Percentiles rank a stretch among this genome's conserved stretches.
phyloP scores from a whole-genome alignment of 2,113 vertebrate genomes.

The Aleadryas rufinucha region DNA sequence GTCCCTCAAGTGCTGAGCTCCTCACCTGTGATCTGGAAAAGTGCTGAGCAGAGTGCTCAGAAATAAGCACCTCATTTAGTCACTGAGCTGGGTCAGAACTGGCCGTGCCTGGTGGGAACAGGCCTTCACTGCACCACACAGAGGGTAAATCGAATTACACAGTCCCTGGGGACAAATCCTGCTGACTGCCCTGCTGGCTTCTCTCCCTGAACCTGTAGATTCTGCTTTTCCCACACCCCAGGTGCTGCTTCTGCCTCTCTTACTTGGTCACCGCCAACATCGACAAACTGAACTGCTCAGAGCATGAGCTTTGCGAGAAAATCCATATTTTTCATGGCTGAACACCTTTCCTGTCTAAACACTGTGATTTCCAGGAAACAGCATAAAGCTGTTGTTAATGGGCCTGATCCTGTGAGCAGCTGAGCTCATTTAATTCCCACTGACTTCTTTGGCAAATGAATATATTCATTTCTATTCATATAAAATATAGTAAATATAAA shows the following conservation, averaged over 20 bases:
- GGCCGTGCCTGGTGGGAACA: neutral
- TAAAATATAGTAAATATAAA: neutral
- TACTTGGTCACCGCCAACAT: accelerated
- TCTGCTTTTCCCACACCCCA: neutral
- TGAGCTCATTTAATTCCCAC: neutral
- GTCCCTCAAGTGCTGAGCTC: neutral
- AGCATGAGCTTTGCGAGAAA: accelerated
- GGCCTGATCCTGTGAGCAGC: neutral
- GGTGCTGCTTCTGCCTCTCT: neutral
- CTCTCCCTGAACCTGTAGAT: neutral
- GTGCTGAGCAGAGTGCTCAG: neutral
- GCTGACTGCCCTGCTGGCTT: neutral
- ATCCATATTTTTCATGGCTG: neutral
- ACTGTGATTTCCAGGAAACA: neutral
- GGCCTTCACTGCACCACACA: neutral
- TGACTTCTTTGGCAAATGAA: neutral
- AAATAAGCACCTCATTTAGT: neutral
- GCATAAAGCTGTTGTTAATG: neutral
- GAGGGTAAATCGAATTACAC: neutral
- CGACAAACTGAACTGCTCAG: neutral
- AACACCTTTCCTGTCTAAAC: neutral
- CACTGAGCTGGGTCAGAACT: neutral
- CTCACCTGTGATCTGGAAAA: neutral
- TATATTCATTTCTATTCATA: neutral
- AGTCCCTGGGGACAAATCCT: accelerated